phyloP scores from a whole-genome alignment of 2,888 invertebrate genomes.

The Urechis unicinctus region DNA sequence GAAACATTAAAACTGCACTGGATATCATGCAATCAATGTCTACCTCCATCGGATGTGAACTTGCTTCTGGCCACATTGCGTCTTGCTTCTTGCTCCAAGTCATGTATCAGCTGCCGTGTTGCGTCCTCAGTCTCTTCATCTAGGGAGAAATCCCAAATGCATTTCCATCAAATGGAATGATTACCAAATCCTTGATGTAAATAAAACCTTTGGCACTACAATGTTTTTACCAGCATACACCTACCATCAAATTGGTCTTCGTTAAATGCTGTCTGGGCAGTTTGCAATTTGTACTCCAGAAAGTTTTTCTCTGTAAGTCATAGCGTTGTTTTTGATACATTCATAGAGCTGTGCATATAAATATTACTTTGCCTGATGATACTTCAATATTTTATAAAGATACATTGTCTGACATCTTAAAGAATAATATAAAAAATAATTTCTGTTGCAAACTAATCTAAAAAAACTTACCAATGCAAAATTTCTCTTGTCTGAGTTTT shows the following conservation, averaged over 20 bases:
- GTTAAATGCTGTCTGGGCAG: not conserved
- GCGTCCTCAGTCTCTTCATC: slow-evolving; percentile 8
- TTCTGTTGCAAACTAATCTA: no score
- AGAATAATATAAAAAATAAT: no score
- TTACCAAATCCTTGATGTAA: no score
- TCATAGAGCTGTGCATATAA: not conserved
- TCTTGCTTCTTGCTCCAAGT: slow-evolving; percentile 7
- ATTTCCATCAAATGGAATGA: not conserved
- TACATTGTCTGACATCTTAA: no score
- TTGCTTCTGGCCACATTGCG: no score
- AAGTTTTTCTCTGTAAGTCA: slow-evolving; percentile 9
- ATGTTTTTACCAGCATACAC: no score
- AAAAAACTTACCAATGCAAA: slow-evolving; percentile 14
- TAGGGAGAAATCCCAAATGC: not conserved
- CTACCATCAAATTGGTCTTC: not conserved
- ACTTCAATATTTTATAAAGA: no score
- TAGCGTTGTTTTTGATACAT: not conserved
- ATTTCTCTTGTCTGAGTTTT: slow-evolving; percentile 14
- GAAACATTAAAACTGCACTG: no score
- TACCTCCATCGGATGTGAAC: no score
- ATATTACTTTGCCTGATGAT: no score
- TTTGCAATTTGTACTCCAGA: slow-evolving; percentile 10
- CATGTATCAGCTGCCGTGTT: slow-evolving; percentile 3
- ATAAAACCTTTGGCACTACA: no score
- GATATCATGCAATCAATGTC: no score